phyloP scores from a whole-genome alignment of 2,797 vertebrate genomes.

The Apodemus agrarius region DNA sequence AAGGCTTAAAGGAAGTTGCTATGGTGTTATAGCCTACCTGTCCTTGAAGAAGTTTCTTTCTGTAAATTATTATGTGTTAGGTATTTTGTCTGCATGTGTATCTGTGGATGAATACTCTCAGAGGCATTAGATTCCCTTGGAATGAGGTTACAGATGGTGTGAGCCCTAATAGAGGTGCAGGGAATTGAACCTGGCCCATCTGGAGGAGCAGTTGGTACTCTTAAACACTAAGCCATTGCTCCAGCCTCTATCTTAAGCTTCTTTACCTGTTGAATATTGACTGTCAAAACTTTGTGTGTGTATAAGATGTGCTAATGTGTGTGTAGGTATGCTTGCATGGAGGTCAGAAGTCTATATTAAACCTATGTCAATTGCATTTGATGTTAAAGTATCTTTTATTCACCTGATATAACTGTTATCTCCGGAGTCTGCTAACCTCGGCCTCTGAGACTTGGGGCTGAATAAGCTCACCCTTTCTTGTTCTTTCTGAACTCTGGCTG shows the following conservation, averaged over 20 bases:
- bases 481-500: no score
- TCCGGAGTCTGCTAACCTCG: not conserved
- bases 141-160: not conserved
- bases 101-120: not conserved
- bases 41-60: not conserved
- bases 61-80: not conserved
- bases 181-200: not conserved
- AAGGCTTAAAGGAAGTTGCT: not conserved
- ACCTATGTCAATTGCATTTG: not conserved
- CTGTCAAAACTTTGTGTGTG: not conserved
- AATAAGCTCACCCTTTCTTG: no score
- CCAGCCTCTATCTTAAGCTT: not conserved
- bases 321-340: not conserved
- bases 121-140: not conserved
- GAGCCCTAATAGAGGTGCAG: no score
- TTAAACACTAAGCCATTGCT: no score
- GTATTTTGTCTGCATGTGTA: not conserved
- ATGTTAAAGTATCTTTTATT: not conserved
- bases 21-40: not conserved
- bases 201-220: not conserved
- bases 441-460: no score
- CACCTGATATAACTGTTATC: not conserved
- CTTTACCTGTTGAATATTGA: not conserved
- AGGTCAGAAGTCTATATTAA: not conserved
- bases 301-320: no score